Percentiles rank a stretch among this genome's conserved stretches.
These are phyloP conservation scores for Myocastor coypus DNA, from an alignment of 2,113 vertebrate species.

Conservation along the genomic window DNA sequence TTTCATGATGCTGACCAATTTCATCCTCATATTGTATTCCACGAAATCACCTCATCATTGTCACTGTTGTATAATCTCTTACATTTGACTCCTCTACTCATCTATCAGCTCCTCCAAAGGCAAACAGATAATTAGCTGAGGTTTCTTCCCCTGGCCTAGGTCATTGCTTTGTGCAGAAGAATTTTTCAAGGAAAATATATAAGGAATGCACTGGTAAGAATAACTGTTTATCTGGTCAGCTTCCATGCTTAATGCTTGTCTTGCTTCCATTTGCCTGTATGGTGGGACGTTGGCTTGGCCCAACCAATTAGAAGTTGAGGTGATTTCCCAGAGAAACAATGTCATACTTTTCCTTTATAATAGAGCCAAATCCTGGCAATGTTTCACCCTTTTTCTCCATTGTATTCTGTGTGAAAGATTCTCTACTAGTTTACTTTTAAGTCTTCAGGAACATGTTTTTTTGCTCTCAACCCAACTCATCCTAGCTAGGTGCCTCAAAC, in stretches of 20 bases:
- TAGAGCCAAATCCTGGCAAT: neutral
- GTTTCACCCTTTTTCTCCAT: slow-evolving; percentile 42
- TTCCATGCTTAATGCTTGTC: neutral
- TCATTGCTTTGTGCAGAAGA: neutral
- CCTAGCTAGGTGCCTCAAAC: slow-evolving; percentile 65
- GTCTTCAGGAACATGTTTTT: slow-evolving; percentile 63
- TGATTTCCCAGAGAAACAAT: neutral
- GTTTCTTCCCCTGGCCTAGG: neutral
- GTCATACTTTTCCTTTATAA: neutral
- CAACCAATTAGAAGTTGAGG: neutral
- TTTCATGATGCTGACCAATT: neutral
- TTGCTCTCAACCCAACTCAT: neutral
- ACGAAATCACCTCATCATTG: neutral
- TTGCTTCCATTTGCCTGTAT: slow-evolving; percentile 29
- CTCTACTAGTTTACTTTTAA: slow-evolving; percentile 58
- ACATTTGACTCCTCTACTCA: neutral
- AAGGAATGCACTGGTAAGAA: neutral
- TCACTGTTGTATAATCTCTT: neutral
- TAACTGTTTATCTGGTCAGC: neutral
- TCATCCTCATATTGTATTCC: neutral
- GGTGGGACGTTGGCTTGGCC: neutral
- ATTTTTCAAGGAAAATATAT: neutral
- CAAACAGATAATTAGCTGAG: neutral
- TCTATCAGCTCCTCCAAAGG: neutral
- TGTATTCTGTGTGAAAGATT: slow-evolving; percentile 41